Evolutionary conservation across 2,113 vertebrate genomes (phyloP).

Genomic region (Leptodactylus fuscus): DNA sequence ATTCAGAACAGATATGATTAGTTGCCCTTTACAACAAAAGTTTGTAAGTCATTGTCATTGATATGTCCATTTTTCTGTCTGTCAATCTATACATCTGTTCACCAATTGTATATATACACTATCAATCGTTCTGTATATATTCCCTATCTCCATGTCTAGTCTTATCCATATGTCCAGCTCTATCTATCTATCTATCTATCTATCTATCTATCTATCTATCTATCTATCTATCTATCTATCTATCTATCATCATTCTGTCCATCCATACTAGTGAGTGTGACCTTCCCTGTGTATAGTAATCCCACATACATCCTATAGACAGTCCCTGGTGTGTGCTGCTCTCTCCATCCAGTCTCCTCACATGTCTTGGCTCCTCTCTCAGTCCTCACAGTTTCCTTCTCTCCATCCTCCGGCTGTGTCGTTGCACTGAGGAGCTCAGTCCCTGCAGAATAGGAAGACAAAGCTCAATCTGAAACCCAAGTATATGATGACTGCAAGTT

Average conservation of each 20-base stretch:
- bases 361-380: conserved; percentile 27
- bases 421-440: background rate
- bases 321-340: conserved; percentile 1
- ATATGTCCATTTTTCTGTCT: too few relatives aligned
- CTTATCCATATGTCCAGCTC: too few relatives aligned
- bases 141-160: too few relatives aligned
- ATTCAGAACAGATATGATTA: too few relatives aligned
- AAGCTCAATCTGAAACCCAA: background rate
- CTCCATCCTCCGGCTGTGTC: background rate
- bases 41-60: too few relatives aligned
- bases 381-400: background rate
- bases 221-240: too few relatives aligned
- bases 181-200: too few relatives aligned
- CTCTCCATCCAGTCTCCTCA: background rate
- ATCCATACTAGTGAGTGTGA: background rate
- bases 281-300: background rate
- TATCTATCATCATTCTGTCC: conserved; percentile 7
- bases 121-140: too few relatives aligned
- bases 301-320: background rate
- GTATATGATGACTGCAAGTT: too few relatives aligned
- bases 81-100: conserved; percentile 13
- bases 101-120: too few relatives aligned
- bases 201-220: conserved; percentile 25
- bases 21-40: too few relatives aligned
- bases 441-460: background rate